Percentiles rank a stretch among this genome's conserved stretches.
Conservation (phyloP, 2,113 vertebrate species). For the Daphoenositta chrysoptera region DNA sequence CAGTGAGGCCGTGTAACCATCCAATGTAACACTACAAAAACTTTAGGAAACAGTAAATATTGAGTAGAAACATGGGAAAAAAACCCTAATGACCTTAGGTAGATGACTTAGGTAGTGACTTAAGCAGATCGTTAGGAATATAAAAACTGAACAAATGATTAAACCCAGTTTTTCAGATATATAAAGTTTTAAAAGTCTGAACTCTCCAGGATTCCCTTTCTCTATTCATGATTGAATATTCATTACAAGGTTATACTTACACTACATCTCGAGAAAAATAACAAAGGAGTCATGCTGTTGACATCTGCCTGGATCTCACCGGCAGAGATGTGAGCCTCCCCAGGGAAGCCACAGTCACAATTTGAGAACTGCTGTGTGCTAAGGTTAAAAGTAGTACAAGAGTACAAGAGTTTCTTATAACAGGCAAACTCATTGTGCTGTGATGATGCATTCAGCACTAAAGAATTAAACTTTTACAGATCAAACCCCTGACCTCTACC, state of each 20-base stretch:
- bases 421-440: neutral
- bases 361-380: neutral
- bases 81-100: fast-evolving
- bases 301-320: neutral
- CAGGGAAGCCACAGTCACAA: neutral
- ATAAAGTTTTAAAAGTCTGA: neutral
- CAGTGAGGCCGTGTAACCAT: neutral
- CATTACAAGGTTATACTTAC: neutral
- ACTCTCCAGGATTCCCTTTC: neutral
- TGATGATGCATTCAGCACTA: neutral
- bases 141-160: neutral
- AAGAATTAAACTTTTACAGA: neutral
- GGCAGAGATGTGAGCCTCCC: neutral
- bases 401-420: neutral
- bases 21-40: neutral
- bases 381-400: neutral
- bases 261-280: neutral
- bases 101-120: neutral
- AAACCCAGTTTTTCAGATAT: neutral
- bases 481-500: neutral
- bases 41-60: neutral
- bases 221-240: neutral
- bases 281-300: neutral
- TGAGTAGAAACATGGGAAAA: neutral
- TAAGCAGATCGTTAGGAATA: neutral